Evolutionary conservation across 2,113 vertebrate genomes (phyloP), one percentile per base, ranked within the genome.

Genomic region (Coreoperca whiteheadi): DNA sequence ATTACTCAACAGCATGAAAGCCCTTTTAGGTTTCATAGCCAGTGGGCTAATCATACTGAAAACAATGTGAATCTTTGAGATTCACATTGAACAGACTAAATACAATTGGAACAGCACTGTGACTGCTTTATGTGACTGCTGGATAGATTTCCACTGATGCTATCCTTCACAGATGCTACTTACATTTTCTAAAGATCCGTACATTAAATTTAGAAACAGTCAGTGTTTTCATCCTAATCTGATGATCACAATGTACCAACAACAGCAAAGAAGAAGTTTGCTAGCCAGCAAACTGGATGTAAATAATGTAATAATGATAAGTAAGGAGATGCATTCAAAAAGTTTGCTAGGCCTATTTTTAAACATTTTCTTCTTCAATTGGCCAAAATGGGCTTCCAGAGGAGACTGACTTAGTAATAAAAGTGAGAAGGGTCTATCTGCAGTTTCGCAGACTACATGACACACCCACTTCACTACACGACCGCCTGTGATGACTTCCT

Each of bases 131-230:
- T n/a, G n/a, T n/a, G n/a, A n/a, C n/a, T n/a, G n/a, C n/a, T n/a
- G n/a, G n/a, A n/a, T n/a, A n/a, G n/a, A n/a, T n/a, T n/a, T n/a
- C n/a, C n/a, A n/a, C n/a, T n/a, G n/a, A n/a, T n/a, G n/a, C n/a
- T n/a, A 68, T 43, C 71, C 54, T 20, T 51, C 11, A 66, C 68
- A 74, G 37, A 74, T 66, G 41, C 39, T 79, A 23, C 23, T 25
- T 10, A 61, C 32, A 54, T 74, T 74, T 69, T 51, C 28, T 61
- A 14, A 50, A 37, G 28, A 61, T 39, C 23, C 1, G 39, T 23
- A 37, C 37, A 56, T 51, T 32, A 37, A 37, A 37, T 37, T n/a
- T n/a, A n/a, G n/a, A 34, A 34, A 39, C 37, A 39, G 37, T 41
- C 39, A 41, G 10, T 41, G 39, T 41, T 41, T 43, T 43, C 8